A percentile compares a stretch with the other conserved stretches of the same genome.
These are phyloP conservation scores for Drosophila tripunctata DNA, from an alignment of 2,888 invertebrate genomes.

Conservation along the genomic window DNA sequence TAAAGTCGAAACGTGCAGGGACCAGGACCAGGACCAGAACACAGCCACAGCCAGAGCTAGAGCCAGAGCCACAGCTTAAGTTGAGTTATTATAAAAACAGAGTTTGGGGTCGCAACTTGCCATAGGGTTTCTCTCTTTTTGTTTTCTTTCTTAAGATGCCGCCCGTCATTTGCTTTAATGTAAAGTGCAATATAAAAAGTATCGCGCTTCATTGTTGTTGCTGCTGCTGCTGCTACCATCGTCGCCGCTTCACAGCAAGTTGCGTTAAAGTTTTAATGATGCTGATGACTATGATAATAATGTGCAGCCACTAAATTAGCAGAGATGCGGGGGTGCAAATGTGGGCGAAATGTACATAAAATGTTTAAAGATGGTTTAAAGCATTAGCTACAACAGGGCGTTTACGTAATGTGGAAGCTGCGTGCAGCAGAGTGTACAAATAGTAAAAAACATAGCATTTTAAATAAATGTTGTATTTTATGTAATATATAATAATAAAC, in stretches of 20 bases:
- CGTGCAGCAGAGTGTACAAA: not conserved
- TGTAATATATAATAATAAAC: slow-evolving; percentile 8
- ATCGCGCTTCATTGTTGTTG: slow-evolving; percentile 56
- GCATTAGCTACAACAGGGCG: slow-evolving; percentile 1
- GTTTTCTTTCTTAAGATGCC: slow-evolving; percentile 5
- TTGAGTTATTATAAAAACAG: slow-evolving; percentile 68
- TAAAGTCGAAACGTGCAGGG: slow-evolving; percentile 72
- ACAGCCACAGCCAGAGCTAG: too few species aligned
- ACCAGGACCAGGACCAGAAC: too few species aligned
- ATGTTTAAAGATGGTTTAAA: slow-evolving; percentile 34
- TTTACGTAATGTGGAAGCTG: slow-evolving; percentile 8
- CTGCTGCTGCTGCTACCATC: slow-evolving; percentile 15
- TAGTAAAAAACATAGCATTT: not conserved
- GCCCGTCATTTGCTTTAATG: slow-evolving; percentile 74
- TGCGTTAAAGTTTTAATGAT: slow-evolving; percentile 79
- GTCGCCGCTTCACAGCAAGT: slow-evolving; percentile 65
- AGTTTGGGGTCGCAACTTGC: not conserved
- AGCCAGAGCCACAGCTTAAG: slow-evolving; percentile 75
- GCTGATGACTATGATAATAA: slow-evolving; percentile 81
- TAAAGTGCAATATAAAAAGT: slow-evolving; percentile 79
- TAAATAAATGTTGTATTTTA: not conserved
- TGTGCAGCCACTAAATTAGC: slow-evolving; percentile 80
- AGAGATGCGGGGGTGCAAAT: slow-evolving; percentile 37
- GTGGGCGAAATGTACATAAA: slow-evolving; percentile 35
- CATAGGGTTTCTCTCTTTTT: slow-evolving; percentile 5